Evolutionary conservation across 2,797 vertebrate species (phyloP).

Genomic region (Gymnopithys bicolor): DNA sequence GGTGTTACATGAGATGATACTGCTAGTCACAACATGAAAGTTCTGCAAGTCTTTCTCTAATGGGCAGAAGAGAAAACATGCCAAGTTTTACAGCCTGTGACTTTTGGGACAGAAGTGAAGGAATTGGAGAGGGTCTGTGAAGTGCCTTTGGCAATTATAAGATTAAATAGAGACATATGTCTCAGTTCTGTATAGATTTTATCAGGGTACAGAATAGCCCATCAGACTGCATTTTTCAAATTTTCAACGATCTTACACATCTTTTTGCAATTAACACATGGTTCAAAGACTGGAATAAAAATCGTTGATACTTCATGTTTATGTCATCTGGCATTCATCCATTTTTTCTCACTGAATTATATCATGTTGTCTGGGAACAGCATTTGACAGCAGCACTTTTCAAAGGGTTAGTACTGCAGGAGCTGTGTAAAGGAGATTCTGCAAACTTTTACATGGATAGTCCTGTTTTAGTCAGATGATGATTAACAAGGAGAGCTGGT

Average conservation of each 20-base stretch:
- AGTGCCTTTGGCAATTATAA: neutral
- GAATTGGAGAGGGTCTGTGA: neutral
- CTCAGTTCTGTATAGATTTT: constrained; percentile 6
- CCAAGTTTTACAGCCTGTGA: neutral
- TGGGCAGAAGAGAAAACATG: neutral
- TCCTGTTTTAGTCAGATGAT: neutral
- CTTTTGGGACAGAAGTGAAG: neutral
- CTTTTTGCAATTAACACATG: constrained; percentile 49
- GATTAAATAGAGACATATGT: constrained; percentile 36
- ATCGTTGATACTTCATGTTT: neutral
- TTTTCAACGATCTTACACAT: constrained; percentile 37
- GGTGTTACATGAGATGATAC: neutral
- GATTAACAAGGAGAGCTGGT: constrained; percentile 7
- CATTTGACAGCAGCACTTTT: constrained; percentile 13
- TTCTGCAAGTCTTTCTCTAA: neutral
- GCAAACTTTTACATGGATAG: neutral
- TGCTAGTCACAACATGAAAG: neutral
- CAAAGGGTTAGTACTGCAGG: neutral
- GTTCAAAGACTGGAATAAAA: constrained; percentile 17
- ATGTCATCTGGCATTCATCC: constrained; percentile 15
- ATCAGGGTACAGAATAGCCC: neutral
- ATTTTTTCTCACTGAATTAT: constrained; percentile 9
- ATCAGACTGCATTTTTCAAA: constrained; percentile 11
- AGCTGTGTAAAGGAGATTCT: neutral
- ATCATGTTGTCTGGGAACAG: neutral